These are phyloP conservation scores for Lasioglossum albipes DNA, from an alignment of 1,140 invertebrate genomes.

Conservation along the genomic window DNA sequence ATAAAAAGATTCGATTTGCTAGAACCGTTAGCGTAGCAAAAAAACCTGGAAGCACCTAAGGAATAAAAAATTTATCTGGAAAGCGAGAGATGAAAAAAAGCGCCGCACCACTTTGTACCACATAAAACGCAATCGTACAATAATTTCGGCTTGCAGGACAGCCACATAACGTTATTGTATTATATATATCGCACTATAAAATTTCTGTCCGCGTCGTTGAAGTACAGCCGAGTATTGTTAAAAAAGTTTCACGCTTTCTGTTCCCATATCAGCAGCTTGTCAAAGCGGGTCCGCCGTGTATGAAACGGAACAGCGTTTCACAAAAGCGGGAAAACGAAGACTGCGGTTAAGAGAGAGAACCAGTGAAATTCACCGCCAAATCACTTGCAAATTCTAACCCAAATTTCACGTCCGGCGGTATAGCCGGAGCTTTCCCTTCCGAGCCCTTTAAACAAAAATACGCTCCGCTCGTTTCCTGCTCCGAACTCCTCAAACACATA, in stretches of 20 bases:
- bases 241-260: constrained; percentile 38
- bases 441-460: constrained; percentile 26
- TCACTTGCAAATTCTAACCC: constrained; percentile 31
- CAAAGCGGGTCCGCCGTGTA: constrained; percentile 26
- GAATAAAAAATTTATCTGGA: too few species aligned
- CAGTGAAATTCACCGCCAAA: not conserved
- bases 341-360: not conserved
- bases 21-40: too few species aligned
- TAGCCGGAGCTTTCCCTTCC: not conserved
- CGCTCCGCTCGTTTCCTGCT: constrained; percentile 1
- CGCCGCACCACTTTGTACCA: too few species aligned
- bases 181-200: not conserved
- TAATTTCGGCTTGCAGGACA: not conserved
- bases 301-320: constrained; percentile 28
- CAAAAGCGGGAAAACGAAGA: constrained; percentile 34
- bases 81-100: too few species aligned
- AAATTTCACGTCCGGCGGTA: constrained; percentile 1
- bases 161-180: not conserved
- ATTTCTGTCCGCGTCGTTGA: not conserved
- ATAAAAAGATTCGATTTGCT: too few species aligned
- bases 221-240: not conserved
- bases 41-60: too few species aligned
- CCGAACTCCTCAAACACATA: constrained; percentile 16
- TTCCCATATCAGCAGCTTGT: constrained; percentile 51
- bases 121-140: not conserved